These are phyloP conservation scores for Panagrolaimus sp. DNA, from an alignment of 1,140 invertebrate genomes.

Conservation along the genomic window DNA sequence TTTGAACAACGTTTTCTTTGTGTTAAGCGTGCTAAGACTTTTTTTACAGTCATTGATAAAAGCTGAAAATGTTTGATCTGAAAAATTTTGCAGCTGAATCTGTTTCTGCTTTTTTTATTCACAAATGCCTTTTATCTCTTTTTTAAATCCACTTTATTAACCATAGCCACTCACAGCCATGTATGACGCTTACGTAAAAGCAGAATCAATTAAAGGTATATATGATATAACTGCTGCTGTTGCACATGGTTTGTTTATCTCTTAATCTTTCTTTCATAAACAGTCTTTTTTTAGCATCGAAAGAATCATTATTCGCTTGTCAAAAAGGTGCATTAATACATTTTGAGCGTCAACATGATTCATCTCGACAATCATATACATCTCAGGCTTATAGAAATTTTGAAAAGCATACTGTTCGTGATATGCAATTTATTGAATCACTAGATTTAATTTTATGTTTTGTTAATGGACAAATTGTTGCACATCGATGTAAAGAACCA, in stretches of 20 bases:
- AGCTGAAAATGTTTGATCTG: too few species aligned
- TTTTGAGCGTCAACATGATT: background rate
- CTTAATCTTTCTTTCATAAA: background rate
- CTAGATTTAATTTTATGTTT: background rate
- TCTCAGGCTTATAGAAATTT: background rate
- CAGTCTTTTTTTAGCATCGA: background rate
- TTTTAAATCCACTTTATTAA: too few species aligned
- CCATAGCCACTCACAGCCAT: background rate
- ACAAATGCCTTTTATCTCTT: too few species aligned
- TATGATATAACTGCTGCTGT: background rate
- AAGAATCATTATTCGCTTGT: background rate
- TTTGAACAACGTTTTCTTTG: too few species aligned
- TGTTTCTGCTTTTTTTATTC: too few species aligned
- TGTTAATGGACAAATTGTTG: background rate
- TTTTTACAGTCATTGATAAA: too few species aligned
- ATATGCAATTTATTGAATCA: conserved; percentile 1
- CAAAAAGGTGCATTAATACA: background rate
- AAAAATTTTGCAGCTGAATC: too few species aligned
- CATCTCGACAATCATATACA: background rate
- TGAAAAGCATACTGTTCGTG: conserved; percentile 3
- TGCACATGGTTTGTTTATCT: conserved; percentile 1
- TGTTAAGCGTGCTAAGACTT: too few species aligned
- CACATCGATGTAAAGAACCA: background rate
- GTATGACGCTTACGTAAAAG: conserved; percentile 2
- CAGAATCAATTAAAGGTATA: background rate